Evolutionary conservation across 2,113 vertebrate species (phyloP).

Genomic region (Podiceps cristatus): DNA sequence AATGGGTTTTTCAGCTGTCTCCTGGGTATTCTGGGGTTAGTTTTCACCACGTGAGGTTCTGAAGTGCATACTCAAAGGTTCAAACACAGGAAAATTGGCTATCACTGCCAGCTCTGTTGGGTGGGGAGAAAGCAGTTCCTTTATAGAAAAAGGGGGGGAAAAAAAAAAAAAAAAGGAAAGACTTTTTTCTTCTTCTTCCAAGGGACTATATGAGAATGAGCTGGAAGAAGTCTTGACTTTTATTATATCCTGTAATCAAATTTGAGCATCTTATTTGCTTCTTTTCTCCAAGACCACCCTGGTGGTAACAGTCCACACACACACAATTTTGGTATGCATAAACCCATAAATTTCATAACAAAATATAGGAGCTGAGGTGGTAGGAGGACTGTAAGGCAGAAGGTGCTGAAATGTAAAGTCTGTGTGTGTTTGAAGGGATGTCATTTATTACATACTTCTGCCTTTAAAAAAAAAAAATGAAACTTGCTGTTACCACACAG

Average conservation of each 20-base stretch:
- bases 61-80: slow-evolving; percentile 67
- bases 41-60: slow-evolving; percentile 71
- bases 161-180: not conserved
- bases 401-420: slow-evolving; percentile 64
- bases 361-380: slow-evolving; percentile 59
- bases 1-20: slow-evolving; percentile 66
- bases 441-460: slow-evolving; percentile 66
- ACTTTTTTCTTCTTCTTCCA: slow-evolving; percentile 43
- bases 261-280: slow-evolving; percentile 68
- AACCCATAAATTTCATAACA: slow-evolving; percentile 70
- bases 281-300: slow-evolving; percentile 71
- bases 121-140: slow-evolving; percentile 63
- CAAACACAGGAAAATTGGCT: slow-evolving; percentile 64
- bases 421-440: slow-evolving; percentile 62
- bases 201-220: slow-evolving; percentile 26
- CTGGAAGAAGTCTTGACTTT: slow-evolving; percentile 66
- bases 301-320: slow-evolving; percentile 36
- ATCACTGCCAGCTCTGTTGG: slow-evolving; percentile 46
- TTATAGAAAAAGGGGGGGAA: not conserved
- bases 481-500: slow-evolving; percentile 58
- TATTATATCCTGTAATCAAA: slow-evolving; percentile 75
- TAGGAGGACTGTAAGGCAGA: slow-evolving; percentile 64
- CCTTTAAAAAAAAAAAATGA: slow-evolving; percentile 28
- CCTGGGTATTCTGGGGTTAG: slow-evolving; percentile 63
- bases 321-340: slow-evolving; percentile 66